Evolutionary conservation across 2,797 vertebrate genomes (phyloP).

Genomic region (Hydrocynus forskahlii): DNA sequence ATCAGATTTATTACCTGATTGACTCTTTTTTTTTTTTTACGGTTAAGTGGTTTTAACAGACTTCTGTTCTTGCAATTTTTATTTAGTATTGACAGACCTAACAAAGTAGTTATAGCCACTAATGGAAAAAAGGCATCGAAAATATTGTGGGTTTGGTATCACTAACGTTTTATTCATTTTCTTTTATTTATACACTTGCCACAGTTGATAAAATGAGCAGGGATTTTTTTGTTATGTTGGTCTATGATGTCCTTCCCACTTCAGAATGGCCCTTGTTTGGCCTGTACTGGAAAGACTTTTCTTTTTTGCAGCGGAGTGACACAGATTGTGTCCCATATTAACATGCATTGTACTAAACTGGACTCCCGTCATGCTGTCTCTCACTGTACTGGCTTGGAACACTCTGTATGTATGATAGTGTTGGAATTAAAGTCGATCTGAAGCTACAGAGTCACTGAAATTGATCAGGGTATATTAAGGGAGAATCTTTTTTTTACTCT

Average conservation of each 20-base stretch:
- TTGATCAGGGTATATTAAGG: neutral
- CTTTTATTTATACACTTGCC: neutral
- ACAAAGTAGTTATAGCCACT: neutral
- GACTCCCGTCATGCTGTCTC: neutral
- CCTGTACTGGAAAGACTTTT: neutral
- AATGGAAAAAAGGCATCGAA: neutral
- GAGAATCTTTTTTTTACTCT: no score
- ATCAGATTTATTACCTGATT: no score
- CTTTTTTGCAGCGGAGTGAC: neutral
- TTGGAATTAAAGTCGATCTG: neutral
- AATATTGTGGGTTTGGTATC: neutral
- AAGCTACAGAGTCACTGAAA: neutral
- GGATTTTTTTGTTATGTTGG: neutral
- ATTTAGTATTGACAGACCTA: neutral
- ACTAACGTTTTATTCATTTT: neutral
- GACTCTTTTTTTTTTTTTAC: no score
- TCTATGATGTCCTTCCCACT: neutral
- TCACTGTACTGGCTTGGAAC: neutral
- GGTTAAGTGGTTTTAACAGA: no score
- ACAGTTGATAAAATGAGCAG: neutral
- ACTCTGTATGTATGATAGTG: constrained; percentile 15
- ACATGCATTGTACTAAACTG: neutral
- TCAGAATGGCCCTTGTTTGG: neutral
- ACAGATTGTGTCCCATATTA: neutral
- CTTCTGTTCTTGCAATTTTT: constrained; percentile 3